Evolutionary conservation across 2,113 vertebrate species (phyloP).

Genomic region (Tetraodon nigroviridis): DNA sequence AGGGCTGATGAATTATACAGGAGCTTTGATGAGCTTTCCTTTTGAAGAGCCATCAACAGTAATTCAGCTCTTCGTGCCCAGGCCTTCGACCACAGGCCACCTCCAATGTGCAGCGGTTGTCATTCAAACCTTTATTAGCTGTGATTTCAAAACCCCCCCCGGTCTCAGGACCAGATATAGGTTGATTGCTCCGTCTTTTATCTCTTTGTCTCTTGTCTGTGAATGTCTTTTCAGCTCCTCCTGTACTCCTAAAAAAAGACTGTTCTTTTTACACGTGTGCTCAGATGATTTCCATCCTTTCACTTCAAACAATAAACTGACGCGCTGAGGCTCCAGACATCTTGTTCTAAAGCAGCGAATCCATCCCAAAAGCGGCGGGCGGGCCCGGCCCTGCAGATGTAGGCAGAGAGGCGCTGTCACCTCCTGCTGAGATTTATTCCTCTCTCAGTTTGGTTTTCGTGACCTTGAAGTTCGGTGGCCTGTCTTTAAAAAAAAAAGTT

Average conservation of each 20-base stretch:
- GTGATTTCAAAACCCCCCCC: too few relatives aligned
- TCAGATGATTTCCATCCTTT: neutral
- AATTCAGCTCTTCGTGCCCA: neutral
- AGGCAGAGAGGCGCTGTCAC: neutral
- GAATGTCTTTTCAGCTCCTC: neutral
- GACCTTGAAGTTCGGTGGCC: neutral
- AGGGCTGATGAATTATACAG: neutral
- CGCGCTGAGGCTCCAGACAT: neutral
- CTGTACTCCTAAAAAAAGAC: neutral
- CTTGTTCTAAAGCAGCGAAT: neutral
- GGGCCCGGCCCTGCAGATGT: neutral
- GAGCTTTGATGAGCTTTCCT: neutral
- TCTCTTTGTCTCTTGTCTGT: too few relatives aligned
- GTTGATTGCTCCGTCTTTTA: too few relatives aligned
- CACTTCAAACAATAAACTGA: neutral
- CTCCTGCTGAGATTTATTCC: neutral
- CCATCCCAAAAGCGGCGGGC: neutral
- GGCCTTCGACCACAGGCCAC: neutral
- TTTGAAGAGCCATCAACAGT: neutral
- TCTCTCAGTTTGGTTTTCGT: neutral
- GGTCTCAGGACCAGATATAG: too few relatives aligned
- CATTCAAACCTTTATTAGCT: neutral
- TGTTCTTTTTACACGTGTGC: neutral
- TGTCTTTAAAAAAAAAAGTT: neutral
- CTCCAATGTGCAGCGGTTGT: neutral